Base-by-base conservation (phyloP, 2,113 vertebrate species). In the Lampris incognitus region DNA sequence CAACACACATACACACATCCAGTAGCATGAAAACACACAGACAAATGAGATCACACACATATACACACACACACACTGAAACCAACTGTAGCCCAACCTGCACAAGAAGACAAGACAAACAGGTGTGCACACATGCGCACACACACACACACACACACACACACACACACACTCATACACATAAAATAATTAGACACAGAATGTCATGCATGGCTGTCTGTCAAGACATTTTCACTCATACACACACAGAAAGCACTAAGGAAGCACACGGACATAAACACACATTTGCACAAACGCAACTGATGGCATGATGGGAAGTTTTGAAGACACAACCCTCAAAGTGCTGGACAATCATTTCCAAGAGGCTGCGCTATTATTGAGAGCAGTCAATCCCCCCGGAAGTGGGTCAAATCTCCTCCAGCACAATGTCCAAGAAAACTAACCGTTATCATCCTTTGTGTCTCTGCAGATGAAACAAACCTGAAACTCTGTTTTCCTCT, bases 401-500 rank as follows among this genome's bases (percentile, higher is more conserved):
- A 54, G 51, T 13, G 51, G 51, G 72, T 76, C 60, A 79, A 79
- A 82, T 13, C 62, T 64, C 13, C 37, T 41, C 24, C 75, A 77
- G 6, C 66, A 13, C n/a, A 6, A 67, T 13, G 64, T 54, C 76
- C 73, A 40, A 37, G 58, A 40, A 24, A 24, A 67, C 83, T 40
- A 67, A 73, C 42, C 76, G 46, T 72, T 85, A 85, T 88, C 85
- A 40, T 85, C 87, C 88, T 86, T 66, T 77, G 8, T 58, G 24
- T 79, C 85, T 91, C 87, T 64, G 85, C 81, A 85, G 76, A 89
- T 79, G 86, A 89, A 79, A 62, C 80, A 91, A 92, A 91, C 51
- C 93, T 93, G 90, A 94, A 91, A 82, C 86, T 91, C 81, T 94
- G 81, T 93, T 93, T 91, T 92, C 83, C 90, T 91, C 88, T 83